Evolutionary conservation across 1,140 invertebrate genomes (phyloP), one percentile per base, ranked within the genome.

Genomic region (Apocrypta bakeri): DNA sequence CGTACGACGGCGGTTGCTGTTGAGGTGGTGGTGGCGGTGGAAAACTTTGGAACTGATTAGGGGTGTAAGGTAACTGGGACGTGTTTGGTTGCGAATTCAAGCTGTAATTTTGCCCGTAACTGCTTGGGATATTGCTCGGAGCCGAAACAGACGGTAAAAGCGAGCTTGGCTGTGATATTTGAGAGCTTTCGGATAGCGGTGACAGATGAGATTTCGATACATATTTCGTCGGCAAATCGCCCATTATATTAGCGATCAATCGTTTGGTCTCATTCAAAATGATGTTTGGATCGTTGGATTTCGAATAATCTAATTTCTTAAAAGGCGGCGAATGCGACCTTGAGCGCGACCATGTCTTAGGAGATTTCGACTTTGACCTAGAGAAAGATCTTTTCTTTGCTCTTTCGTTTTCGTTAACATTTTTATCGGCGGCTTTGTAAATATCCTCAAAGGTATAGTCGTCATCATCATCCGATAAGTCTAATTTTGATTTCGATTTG

Each of bases 361-460:
- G 86, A 0, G 85, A 85, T 0, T 85, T 85, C 0, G 87, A 88
- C 14, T 86, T 89, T 2, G 88, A 88, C 7, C 88, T 87, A 0
- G 83, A 85, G 27, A 79, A 84, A 0, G 87, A 87, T n/a, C 84
- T 86, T 77, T 87, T 89, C 68, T 90, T 91, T 73, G 89, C 90
- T 82, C 89, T 92, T 71, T 93, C 92, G 72, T 90, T 93, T 71
- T 94, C 93, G 64, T 87, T 93, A 0, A 94, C 92, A 85, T 94
- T 94, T 84, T 94, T 94, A 27, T 92, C 92, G 0, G 93, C 94
- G 2, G 94, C 93, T 88, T 94, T 94, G 73, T 95, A 94, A 69
- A 95, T 93, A 85, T 95, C 95, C 80, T 95, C 95, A 83, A 94
- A 95, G 11, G 93, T 93, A 85, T 95, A 96, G 88, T 95, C 95